Evolutionary conservation across 2,797 vertebrate species (phyloP).

Genomic region (Micromesistius poutassou): DNA sequence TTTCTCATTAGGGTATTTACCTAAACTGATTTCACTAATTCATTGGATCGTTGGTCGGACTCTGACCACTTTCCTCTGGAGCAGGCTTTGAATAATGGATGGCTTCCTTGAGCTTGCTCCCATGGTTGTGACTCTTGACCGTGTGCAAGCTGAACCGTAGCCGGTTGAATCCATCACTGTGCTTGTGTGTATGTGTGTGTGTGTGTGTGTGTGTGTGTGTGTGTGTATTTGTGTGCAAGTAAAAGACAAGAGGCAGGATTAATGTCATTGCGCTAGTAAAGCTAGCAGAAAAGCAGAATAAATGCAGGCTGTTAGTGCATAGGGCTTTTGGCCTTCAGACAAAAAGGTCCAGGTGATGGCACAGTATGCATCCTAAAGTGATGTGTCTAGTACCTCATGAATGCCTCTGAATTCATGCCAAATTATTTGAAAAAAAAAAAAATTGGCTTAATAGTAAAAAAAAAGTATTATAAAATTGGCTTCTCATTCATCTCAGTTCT

Average conservation of each 20-base stretch:
- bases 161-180: conserved; percentile 51
- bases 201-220: background rate
- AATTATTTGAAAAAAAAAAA: background rate
- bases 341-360: background rate
- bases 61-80: conserved; percentile 36
- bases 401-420: background rate
- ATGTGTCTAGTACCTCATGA: conserved; percentile 13
- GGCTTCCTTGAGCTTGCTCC: conserved; percentile 33
- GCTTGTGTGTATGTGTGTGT: conserved; percentile 3
- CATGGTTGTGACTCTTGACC: conserved; percentile 37
- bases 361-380: conserved; percentile 10
- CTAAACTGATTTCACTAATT: conserved; percentile 31
- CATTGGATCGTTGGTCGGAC: conserved; percentile 31
- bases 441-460: background rate
- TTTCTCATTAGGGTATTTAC: conserved; percentile 38
- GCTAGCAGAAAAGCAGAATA: background rate
- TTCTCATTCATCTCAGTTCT: background rate
- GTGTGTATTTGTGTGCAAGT: background rate
- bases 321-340: background rate
- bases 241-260: background rate
- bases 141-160: conserved; percentile 42
- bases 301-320: background rate
- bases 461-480: no score
- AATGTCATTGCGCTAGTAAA: background rate
- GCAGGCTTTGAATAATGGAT: conserved; percentile 46